A percentile compares a stretch with the other conserved stretches of the same genome.
These are phyloP conservation scores for Gymnoscopelus microlampas DNA, from an alignment of 2,797 vertebrate genomes.

Conservation along the genomic window DNA sequence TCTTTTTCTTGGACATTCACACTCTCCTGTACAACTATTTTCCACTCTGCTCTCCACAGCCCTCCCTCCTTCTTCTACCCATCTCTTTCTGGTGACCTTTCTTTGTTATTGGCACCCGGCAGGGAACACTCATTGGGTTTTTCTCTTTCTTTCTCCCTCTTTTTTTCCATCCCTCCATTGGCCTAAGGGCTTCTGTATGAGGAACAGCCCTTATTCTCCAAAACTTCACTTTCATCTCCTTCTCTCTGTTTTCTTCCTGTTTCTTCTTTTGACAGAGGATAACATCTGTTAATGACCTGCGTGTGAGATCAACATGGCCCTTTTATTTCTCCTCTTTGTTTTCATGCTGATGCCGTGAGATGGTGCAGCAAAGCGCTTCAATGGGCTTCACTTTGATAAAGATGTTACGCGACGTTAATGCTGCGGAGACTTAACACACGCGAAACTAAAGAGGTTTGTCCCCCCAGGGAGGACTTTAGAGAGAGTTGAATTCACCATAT, in stretches of 20 bases:
- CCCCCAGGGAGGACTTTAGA: constrained; percentile 11
- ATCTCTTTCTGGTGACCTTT: constrained; percentile 24
- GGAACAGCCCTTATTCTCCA: constrained; percentile 26
- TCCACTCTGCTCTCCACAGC: constrained; percentile 20
- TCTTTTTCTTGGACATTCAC: constrained; percentile 16
- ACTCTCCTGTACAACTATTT: constrained; percentile 32
- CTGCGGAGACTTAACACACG: constrained; percentile 21
- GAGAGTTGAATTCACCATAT: neutral
- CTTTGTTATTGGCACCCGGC: constrained; percentile 33
- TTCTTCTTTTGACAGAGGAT: constrained; percentile 29
- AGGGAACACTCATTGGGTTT: constrained; percentile 6
- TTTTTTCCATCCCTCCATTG: constrained; percentile 36
- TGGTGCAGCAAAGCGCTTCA: constrained; percentile 48
- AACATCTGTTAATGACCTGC: constrained; percentile 53
- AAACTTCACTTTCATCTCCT: constrained; percentile 44
- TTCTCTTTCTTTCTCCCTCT: constrained; percentile 7
- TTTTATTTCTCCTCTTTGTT: constrained; percentile 44
- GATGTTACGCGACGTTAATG: constrained; percentile 29
- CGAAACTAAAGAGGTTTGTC: constrained; percentile 5
- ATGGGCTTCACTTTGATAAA: constrained; percentile 23
- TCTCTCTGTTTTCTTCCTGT: neutral
- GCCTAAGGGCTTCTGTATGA: constrained; percentile 30
- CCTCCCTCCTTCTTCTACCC: constrained; percentile 15
- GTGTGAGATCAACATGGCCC: constrained; percentile 39
- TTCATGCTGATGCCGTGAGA: constrained; percentile 66